Percentiles rank a stretch among this genome's conserved stretches.
Evolutionary conservation across 2,113 vertebrate species (phyloP).

Genomic region (Nycticorax nycticorax): DNA sequence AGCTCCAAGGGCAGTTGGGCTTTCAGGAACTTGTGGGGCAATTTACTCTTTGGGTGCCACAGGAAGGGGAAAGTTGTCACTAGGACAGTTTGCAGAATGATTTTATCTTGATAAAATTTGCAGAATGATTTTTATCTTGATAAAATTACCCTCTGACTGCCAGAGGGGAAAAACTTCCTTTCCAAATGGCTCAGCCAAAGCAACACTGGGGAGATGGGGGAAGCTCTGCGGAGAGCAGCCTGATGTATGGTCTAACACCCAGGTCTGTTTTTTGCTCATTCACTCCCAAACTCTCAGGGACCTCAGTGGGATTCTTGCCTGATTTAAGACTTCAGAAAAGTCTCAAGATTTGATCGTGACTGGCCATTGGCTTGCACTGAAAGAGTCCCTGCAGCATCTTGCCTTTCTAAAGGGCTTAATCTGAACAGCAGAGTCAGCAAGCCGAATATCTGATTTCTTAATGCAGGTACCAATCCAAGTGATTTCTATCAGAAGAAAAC

Average conservation of each 20-base stretch:
- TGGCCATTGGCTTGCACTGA: not conserved
- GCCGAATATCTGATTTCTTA: accelerated
- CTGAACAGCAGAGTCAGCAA: not conserved
- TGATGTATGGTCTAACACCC: accelerated
- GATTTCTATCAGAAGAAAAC: accelerated
- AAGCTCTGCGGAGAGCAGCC: not conserved
- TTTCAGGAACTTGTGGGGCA: not conserved
- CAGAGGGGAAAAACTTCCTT: not conserved
- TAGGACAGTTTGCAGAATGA: not conserved
- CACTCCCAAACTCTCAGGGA: not conserved
- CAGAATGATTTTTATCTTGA: not conserved
- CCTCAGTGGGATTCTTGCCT: not conserved
- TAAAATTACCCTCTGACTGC: not conserved
- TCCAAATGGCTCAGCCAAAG: not conserved
- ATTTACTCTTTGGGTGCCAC: accelerated
- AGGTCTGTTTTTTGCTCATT: not conserved
- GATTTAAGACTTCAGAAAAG: not conserved
- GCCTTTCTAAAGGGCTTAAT: not conserved
- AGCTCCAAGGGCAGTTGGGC: not conserved
- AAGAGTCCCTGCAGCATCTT: not conserved
- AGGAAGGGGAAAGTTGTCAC: not conserved
- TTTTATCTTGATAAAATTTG: not conserved
- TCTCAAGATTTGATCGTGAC: not conserved
- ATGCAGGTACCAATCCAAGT: accelerated
- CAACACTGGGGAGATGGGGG: accelerated